Evolutionary conservation across 2,888 invertebrate genomes (phyloP), one percentile per base, ranked within the genome.

Genomic region (Eremobia ochroleuca): DNA sequence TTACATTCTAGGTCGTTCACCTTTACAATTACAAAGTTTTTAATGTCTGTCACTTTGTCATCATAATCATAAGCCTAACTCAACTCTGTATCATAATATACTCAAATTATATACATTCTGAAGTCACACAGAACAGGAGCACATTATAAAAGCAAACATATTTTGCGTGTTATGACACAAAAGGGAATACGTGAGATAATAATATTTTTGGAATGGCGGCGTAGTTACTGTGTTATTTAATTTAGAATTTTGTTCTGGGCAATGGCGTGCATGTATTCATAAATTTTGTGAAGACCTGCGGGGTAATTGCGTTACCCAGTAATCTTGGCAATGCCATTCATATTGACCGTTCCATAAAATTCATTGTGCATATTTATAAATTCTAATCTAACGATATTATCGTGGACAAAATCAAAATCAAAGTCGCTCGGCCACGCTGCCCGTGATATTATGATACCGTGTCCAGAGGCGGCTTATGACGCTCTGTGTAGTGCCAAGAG

Each of bases 61-160:
- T 21, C 31, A 59, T 59, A 37, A 31, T n/a, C 37, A 67, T 66
- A 66, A 37, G 65, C 9, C 28, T 40, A n/a, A n/a, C 1, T 18
- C 0, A 15, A 66, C 28, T 31, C 18, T 21, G 28, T n/a, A 31
- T 37, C 15, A 31, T 37, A 59, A 25, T 49, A 18, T 31, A 49
- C 43, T 46, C 9, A 59, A 59, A 68, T 49, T 49, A 49, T 68
- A 52, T 31, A 49, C 40, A 28, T 67, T 58, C 4, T 76, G n/a
- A 52, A 61, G 76, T 55, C 13, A 59, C 40, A 49, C 40, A n/a
- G n/a, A 21, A 52, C n/a, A 40, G 1, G 55, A 28, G 15, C n/a
- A 28, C 34, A 52, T 78, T 59, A 37, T 46, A 64, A 71, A 79
- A 64, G n/a, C 62, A n/a, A 6, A 46, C 55, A 66, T 46, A 49